Percentiles rank a stretch among this genome's conserved stretches.
phyloP scores from a whole-genome alignment of 2,888 invertebrate genomes.

The Sycophila texana region DNA sequence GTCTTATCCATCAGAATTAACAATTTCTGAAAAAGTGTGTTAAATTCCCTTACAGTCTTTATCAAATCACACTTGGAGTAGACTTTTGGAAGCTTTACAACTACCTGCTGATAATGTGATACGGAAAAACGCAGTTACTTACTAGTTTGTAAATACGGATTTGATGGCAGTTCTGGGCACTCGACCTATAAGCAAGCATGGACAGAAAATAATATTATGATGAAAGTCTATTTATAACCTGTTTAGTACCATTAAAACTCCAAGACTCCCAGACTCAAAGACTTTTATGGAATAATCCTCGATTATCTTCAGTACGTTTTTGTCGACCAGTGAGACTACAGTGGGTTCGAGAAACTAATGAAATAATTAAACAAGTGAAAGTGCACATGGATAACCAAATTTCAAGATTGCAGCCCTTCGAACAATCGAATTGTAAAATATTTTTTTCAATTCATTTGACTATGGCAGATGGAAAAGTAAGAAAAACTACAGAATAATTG shows the following conservation, averaged over 20 bases:
- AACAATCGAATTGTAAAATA: not conserved
- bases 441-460: not conserved
- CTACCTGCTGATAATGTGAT: constrained; percentile 16
- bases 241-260: constrained; percentile 7
- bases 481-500: too few species aligned
- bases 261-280: not conserved
- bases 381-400: not conserved
- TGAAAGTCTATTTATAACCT: constrained; percentile 30
- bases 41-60: constrained; percentile 26
- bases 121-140: not conserved
- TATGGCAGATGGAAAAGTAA: constrained; percentile 11
- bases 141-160: too few species aligned
- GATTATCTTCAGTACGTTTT: not conserved
- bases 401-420: not conserved
- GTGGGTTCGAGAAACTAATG: not conserved
- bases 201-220: too few species aligned
- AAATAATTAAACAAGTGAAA: not conserved
- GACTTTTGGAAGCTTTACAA: constrained; percentile 19
- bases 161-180: too few species aligned
- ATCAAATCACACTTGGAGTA: constrained; percentile 19
- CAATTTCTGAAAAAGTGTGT: constrained; percentile 7
- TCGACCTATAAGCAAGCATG: too few species aligned
- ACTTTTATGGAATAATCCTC: constrained; percentile 4
- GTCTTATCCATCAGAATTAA: constrained; percentile 4
- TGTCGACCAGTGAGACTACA: constrained; percentile 9